Evolutionary conservation across 2,888 invertebrate species (phyloP).

Genomic region (Craniophora ligustri): DNA sequence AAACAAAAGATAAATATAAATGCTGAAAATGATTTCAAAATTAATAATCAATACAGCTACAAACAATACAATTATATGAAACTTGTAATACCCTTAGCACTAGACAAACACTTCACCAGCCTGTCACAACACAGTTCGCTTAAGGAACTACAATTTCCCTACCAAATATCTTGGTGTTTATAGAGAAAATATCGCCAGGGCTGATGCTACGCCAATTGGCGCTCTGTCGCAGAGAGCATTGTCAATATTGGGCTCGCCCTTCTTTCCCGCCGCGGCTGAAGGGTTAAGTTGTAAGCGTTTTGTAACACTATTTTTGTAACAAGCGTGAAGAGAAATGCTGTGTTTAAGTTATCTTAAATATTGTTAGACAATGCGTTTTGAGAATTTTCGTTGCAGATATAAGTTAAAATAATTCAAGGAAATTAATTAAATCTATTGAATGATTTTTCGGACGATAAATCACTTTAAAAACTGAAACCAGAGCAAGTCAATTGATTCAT

Average conservation of each 20-base stretch:
- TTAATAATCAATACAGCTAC: too few relatives aligned
- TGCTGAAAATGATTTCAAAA: too few relatives aligned
- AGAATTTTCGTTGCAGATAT: too few relatives aligned
- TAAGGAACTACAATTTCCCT: slow-evolving; percentile 64
- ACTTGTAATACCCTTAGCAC: slow-evolving; percentile 1
- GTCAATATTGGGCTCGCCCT: slow-evolving; percentile 73
- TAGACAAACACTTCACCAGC: slow-evolving; percentile 12
- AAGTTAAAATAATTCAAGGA: too few relatives aligned
- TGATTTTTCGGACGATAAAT: too few relatives aligned
- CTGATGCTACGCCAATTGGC: slow-evolving; percentile 68
- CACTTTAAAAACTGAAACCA: too few relatives aligned
- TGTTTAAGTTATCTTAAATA: too few relatives aligned
- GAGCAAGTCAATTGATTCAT: too few relatives aligned
- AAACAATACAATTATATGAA: background rate
- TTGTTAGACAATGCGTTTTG: too few relatives aligned
- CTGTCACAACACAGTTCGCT: slow-evolving; percentile 47
- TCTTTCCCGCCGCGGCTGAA: slow-evolving; percentile 43
- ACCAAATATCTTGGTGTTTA: slow-evolving; percentile 68
- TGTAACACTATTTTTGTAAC: background rate
- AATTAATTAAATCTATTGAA: too few relatives aligned
- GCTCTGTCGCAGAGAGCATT: slow-evolving; percentile 74
- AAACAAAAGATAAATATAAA: too few relatives aligned
- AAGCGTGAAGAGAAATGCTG: too few relatives aligned
- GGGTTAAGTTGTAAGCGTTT: slow-evolving; percentile 46
- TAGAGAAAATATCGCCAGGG: slow-evolving; percentile 69